Evolutionary conservation across 1,140 invertebrate species (phyloP), one percentile per base, ranked within the genome.

Genomic region (Danaus melanippus): DNA sequence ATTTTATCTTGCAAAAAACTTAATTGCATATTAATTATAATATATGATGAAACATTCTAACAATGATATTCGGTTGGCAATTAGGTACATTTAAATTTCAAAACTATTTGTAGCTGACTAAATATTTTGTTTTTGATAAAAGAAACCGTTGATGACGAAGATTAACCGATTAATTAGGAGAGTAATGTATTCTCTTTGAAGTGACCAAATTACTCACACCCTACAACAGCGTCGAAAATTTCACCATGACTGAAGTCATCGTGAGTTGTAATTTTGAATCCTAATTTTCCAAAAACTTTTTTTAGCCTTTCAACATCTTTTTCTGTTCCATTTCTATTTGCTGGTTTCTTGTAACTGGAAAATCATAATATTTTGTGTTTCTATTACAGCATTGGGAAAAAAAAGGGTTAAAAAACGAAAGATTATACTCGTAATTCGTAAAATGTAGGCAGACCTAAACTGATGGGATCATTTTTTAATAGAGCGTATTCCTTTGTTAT

Each of bases 251-350:
- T 54, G 8, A 66, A 58, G 43, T 79, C 61, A 42, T 66, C 42
- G 49, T 70, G 58, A 1, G 53, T 56, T 9, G 47, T 58, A 0
- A 73, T 65, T 47, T 71, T 53, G 43, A 72, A 77, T 2, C 57
- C 56, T 12, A 81, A 61, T 4, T 62, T 48, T 10, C 45, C 52
- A 47, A 80, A 80, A 10, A 72, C 53, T 6, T 52, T 53, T 32
- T 53, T 66, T 9, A 80, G 50, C 10, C 57, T 43, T 8, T 17
- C 56, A 0, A 76, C 74, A 50, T 80, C 77, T 46, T 68, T 46
- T 17, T 66, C 51, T 0, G 77, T 78, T 10, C 75, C 77, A 9
- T 53, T 57, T 42, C 75, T 61, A 11, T 58, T 42, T 10, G 53
- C 9, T 3, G 69, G 69, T 17, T 60, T 50, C 21, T 63, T 46